These are phyloP conservation scores for Micropterix aruncella DNA, from an alignment of 2,888 invertebrate genomes.

Conservation along the genomic window DNA sequence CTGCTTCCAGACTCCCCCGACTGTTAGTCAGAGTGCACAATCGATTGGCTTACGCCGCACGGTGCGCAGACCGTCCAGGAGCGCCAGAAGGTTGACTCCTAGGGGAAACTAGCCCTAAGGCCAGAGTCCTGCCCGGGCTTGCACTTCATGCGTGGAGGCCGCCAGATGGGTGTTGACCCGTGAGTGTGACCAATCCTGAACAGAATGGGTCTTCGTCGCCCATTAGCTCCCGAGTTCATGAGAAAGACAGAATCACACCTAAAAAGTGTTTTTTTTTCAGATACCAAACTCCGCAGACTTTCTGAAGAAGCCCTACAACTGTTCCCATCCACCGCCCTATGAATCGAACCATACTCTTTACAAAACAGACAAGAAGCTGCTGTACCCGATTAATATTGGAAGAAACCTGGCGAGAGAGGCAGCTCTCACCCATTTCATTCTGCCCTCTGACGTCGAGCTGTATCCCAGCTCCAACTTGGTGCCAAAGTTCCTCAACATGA, in stretches of 20 bases:
- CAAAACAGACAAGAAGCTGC: constrained; percentile 63
- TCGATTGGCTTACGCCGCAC: too few species aligned
- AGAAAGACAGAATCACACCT: neutral
- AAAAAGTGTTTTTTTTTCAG: constrained; percentile 38
- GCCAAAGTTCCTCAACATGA: constrained; percentile 72
- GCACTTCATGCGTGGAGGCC: too few species aligned
- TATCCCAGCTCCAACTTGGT: constrained; percentile 78
- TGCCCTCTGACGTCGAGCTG: constrained; percentile 81
- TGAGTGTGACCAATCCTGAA: too few species aligned
- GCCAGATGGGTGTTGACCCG: too few species aligned
- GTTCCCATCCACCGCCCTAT: constrained; percentile 56
- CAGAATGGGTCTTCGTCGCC: too few species aligned
- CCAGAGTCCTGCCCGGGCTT: too few species aligned
- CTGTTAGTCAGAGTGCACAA: too few species aligned
- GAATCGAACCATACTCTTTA: constrained; percentile 52
- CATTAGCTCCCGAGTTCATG: neutral
- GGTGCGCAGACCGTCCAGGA: too few species aligned
- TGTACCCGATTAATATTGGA: constrained; percentile 85
- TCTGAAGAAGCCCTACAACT: constrained; percentile 51
- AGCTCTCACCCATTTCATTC: constrained; percentile 67
- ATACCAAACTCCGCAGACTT: constrained; percentile 52
- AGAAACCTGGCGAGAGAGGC: constrained; percentile 78
- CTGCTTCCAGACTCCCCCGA: too few species aligned
- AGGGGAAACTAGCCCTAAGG: too few species aligned
- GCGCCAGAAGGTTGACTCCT: too few species aligned